These are phyloP conservation scores for Trypoxylus dichotomus DNA, from an alignment of 1,140 invertebrate genomes.

Conservation along the genomic window DNA sequence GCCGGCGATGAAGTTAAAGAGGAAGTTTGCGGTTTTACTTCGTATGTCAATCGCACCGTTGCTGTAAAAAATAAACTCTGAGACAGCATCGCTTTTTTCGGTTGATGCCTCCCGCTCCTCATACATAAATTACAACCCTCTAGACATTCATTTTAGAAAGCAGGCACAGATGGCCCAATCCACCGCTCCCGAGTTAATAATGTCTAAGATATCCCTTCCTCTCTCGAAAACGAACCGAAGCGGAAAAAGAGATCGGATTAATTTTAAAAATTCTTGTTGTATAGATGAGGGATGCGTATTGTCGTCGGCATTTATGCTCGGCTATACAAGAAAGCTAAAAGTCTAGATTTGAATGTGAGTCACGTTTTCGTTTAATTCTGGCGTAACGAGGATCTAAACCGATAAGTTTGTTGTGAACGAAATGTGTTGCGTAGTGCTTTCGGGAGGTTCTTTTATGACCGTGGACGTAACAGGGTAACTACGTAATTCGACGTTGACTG, in stretches of 20 bases:
- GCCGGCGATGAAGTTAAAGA: not conserved
- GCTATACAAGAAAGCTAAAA: not conserved
- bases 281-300: not conserved
- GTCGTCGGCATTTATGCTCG: not conserved
- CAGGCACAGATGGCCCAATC: not conserved
- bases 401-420: not conserved
- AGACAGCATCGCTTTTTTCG: not conserved
- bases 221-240: not conserved
- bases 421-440: not conserved
- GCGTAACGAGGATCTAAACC: not conserved
- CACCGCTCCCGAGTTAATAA: not conserved
- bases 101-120: not conserved
- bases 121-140: conserved; percentile 1
- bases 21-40: not conserved
- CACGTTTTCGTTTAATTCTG: not conserved
- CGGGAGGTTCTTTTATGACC: not conserved
- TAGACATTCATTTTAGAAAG: not conserved
- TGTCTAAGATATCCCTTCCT: not conserved
- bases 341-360: not conserved
- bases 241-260: not conserved
- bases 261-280: not conserved
- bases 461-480: not conserved
- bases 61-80: not conserved
- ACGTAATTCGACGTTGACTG: not conserved
- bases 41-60: not conserved